Conservation (phyloP, 2,888 invertebrate species). For the Vanessa cardui region DNA sequence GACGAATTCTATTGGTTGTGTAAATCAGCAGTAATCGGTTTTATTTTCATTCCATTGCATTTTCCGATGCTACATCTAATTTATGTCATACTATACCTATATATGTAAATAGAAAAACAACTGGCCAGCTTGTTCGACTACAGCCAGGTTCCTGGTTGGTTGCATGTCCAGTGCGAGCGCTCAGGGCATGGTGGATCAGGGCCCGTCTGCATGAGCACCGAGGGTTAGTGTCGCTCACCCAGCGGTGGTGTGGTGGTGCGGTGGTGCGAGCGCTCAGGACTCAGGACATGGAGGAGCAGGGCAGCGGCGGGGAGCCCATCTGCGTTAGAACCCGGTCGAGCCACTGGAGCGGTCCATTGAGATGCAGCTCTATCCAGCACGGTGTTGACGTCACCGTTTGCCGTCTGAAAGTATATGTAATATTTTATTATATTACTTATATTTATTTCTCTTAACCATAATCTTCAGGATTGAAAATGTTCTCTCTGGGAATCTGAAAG, state of each 20-base stretch:
- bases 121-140: no score
- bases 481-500: no score
- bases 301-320: slow-evolving; percentile 97
- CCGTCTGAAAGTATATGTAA: slow-evolving; percentile 86
- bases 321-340: slow-evolving; percentile 97
- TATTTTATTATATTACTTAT: no score
- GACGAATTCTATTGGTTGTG: no score
- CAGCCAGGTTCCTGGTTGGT: no score
- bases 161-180: not conserved
- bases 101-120: no score
- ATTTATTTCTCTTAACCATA: no score
- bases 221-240: not conserved
- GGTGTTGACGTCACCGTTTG: slow-evolving; percentile 99
- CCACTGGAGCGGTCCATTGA: slow-evolving; percentile 99
- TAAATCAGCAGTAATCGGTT: no score
- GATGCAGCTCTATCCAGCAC: slow-evolving; percentile 99
- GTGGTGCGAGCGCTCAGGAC: slow-evolving; percentile 47
- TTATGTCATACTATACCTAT: no score
- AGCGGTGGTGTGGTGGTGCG: not conserved
- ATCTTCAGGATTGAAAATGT: no score
- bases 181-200: not conserved
- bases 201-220: not conserved
- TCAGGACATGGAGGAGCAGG: slow-evolving; percentile 98
- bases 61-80: no score
- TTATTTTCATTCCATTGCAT: no score